phyloP scores from a whole-genome alignment of 2,888 invertebrate genomes.

The Octonoba sinensis region DNA sequence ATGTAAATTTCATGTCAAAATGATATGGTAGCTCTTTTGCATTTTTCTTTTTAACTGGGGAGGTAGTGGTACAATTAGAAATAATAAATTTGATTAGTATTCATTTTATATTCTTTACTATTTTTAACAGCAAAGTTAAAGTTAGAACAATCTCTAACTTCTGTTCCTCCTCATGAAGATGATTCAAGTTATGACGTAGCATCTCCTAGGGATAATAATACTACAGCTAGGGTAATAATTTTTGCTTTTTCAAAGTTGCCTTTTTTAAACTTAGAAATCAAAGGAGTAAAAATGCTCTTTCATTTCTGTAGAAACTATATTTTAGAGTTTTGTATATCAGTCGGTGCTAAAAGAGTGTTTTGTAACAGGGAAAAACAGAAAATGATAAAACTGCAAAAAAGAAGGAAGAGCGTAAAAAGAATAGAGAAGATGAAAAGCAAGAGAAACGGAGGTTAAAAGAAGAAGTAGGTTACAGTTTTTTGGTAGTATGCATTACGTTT shows the following conservation, averaged over 20 bases:
- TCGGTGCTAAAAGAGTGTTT: slow-evolving; percentile 2
- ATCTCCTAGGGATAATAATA: slow-evolving; percentile 76
- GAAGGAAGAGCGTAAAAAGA: slow-evolving; percentile 75
- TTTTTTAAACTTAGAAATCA: neutral
- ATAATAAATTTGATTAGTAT: too few species aligned
- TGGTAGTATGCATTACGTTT: too few species aligned
- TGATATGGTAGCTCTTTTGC: too few species aligned
- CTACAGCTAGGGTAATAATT: slow-evolving; percentile 68
- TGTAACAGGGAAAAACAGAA: slow-evolving; percentile 72
- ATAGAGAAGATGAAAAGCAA: slow-evolving; percentile 80
- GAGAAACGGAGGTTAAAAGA: slow-evolving; percentile 77
- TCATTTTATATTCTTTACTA: too few species aligned
- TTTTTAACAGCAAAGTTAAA: slow-evolving; percentile 64
- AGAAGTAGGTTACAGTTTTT: slow-evolving; percentile 68
- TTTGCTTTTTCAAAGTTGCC: neutral
- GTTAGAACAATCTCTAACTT: slow-evolving; percentile 64
- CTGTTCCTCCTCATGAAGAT: slow-evolving; percentile 74
- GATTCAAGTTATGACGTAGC: slow-evolving; percentile 79
- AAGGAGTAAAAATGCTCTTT: neutral
- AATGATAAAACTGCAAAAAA: slow-evolving; percentile 76
- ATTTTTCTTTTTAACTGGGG: too few species aligned
- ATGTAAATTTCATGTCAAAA: too few species aligned
- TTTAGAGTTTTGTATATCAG: too few species aligned
- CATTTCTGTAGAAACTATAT: neutral
- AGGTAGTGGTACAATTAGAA: too few species aligned